These are phyloP conservation scores for Neelides folsomi DNA, from an alignment of 2,888 invertebrate genomes.

Conservation along the genomic window DNA sequence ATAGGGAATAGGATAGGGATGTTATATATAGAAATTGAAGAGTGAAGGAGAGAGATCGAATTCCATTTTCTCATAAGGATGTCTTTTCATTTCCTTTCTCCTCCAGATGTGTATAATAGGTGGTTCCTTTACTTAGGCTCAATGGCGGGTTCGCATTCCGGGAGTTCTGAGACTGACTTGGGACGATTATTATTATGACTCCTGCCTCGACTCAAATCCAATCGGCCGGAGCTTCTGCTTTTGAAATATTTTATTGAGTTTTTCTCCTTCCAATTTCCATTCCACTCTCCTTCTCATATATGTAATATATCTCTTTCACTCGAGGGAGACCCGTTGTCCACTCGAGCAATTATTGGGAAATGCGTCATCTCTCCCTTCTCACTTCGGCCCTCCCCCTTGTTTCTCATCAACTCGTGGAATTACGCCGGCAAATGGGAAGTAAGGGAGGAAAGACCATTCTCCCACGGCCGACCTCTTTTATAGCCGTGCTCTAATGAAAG, in stretches of 20 bases:
- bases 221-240: constrained; percentile 19
- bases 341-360: too few species aligned
- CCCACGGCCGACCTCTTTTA: too few species aligned
- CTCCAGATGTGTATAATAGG: constrained; percentile 26
- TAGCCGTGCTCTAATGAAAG: too few species aligned
- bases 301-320: too few species aligned
- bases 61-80: constrained; percentile 23
- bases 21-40: constrained; percentile 1
- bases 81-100: constrained; percentile 29
- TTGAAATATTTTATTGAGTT: constrained; percentile 32
- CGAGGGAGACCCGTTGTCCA: too few species aligned
- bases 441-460: too few species aligned
- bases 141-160: neutral
- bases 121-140: neutral
- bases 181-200: neutral
- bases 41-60: constrained; percentile 15
- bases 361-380: too few species aligned
- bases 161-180: neutral
- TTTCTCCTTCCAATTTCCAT: constrained; percentile 23
- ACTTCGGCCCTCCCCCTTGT: too few species aligned
- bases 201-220: neutral
- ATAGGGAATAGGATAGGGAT: neutral
- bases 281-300: neutral
- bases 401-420: too few species aligned
- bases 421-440: too few species aligned